phyloP scores from a whole-genome alignment of 2,113 vertebrate species.

The Triplophysa tibetana region DNA sequence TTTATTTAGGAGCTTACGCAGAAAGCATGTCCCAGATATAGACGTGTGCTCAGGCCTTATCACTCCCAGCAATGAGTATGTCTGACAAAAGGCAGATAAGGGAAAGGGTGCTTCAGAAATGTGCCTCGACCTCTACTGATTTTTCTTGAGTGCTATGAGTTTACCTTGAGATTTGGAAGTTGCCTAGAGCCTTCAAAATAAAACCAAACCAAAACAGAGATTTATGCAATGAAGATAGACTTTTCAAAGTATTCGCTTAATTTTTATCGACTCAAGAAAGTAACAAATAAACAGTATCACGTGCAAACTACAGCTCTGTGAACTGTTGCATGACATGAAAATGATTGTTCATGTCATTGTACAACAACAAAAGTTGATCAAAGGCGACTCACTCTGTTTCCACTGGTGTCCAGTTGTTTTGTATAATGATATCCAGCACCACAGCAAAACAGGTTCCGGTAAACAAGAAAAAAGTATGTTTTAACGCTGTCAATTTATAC shows the following conservation, averaged over 20 bases:
- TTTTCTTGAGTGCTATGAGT: constrained; percentile 59
- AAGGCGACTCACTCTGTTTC: neutral
- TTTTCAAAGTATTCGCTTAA: neutral
- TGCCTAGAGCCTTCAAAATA: neutral
- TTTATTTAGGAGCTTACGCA: constrained; percentile 47
- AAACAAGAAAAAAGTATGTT: neutral
- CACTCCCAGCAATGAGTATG: constrained; percentile 53
- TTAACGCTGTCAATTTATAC: too few relatives aligned
- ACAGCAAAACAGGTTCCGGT: neutral
- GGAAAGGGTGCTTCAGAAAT: constrained; percentile 57
- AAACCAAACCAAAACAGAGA: neutral
- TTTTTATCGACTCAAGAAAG: neutral
- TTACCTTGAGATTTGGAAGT: neutral
- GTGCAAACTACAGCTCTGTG: neutral
- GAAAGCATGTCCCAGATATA: constrained; percentile 51
- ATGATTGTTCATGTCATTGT: too few relatives aligned
- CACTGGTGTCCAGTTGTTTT: too few relatives aligned
- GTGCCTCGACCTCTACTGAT: constrained; percentile 53
- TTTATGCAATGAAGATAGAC: neutral
- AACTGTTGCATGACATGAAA: neutral
- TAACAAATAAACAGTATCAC: neutral
- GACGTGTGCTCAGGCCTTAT: constrained; percentile 55
- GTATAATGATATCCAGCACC: neutral
- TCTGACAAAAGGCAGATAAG: constrained; percentile 64
- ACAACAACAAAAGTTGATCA: neutral